Conservation (phyloP, 2,113 vertebrate genomes). For the Gymnogyps californianus region DNA sequence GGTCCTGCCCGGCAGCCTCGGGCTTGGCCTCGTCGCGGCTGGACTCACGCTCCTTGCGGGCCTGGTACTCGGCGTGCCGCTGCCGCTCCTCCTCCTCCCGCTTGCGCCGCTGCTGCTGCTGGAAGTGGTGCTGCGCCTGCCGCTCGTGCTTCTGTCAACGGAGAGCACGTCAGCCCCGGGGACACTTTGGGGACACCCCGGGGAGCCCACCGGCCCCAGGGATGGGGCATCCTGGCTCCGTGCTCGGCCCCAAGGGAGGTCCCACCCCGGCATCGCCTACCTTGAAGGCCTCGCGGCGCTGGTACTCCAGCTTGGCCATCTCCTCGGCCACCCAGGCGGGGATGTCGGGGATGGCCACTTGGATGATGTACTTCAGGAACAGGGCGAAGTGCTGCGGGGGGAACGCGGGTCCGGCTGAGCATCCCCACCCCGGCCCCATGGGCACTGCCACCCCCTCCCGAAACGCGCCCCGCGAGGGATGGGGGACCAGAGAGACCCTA, state of each 20-base stretch:
- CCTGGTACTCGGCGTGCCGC: constrained; percentile 88
- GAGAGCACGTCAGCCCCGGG: background rate
- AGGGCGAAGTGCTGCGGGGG: constrained; percentile 87
- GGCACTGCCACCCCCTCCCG: accelerated
- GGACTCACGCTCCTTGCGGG: constrained; percentile 84
- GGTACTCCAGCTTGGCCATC: constrained; percentile 95
- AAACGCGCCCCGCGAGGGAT: accelerated
- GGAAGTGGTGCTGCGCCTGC: constrained; percentile 94
- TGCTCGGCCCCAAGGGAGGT: background rate
- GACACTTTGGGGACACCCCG: background rate
- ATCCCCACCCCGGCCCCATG: accelerated
- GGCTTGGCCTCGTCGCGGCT: constrained; percentile 75
- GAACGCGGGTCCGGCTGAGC: accelerated
- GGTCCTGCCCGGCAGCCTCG: constrained; percentile 73
- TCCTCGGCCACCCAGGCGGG: constrained; percentile 92
- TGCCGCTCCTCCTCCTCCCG: constrained; percentile 95
- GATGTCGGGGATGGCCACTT: constrained; percentile 90
- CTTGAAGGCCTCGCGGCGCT: constrained; percentile 95
- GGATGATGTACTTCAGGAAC: constrained; percentile 92
- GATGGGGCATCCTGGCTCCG: accelerated
- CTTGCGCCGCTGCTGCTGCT: constrained; percentile 93
- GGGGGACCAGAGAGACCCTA: background rate
- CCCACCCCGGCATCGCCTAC: constrained; percentile 26
- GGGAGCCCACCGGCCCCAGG: background rate
- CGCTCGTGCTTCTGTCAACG: constrained; percentile 88